Percentiles rank a stretch among this genome's conserved stretches.
Conservation (phyloP, 2,113 vertebrate species). For the Tachycineta bicolor region DNA sequence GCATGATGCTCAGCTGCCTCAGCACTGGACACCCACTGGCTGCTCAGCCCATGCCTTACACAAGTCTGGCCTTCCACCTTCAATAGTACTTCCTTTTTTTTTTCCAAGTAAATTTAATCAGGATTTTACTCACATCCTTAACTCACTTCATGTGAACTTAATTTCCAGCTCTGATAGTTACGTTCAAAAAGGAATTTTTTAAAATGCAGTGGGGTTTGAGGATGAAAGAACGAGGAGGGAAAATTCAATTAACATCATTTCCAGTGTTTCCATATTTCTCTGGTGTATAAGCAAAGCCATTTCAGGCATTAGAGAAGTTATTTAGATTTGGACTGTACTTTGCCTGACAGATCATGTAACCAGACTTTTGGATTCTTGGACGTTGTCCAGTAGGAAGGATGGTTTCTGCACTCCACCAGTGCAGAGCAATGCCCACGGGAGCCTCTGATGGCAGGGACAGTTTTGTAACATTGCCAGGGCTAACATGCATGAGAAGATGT, state of each 20-base stretch:
- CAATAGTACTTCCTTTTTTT: background rate
- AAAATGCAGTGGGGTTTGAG: background rate
- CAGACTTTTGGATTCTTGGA: background rate
- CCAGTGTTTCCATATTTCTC: slow-evolving; percentile 24
- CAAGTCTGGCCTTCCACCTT: background rate
- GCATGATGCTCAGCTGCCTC: fast-evolving
- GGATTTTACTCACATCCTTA: slow-evolving; percentile 81
- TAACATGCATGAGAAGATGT: background rate
- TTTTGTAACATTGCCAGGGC: background rate
- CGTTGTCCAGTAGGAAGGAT: background rate
- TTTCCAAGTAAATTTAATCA: slow-evolving; percentile 83
- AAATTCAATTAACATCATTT: slow-evolving; percentile 50
- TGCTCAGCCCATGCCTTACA: slow-evolving; percentile 7
- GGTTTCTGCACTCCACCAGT: background rate
- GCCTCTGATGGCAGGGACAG: fast-evolving
- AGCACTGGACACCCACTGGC: fast-evolving
- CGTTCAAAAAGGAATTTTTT: slow-evolving; percentile 15
- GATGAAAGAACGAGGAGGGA: background rate
- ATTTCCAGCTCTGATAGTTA: slow-evolving; percentile 74
- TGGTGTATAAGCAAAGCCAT: background rate
- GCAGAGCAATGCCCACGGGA: background rate
- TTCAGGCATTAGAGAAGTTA: background rate
- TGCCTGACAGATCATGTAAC: slow-evolving; percentile 6
- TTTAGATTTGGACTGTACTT: background rate
- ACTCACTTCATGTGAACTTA: slow-evolving; percentile 85